Conservation (phyloP, 1,140 invertebrate species). For the Eumaeus atala region DNA sequence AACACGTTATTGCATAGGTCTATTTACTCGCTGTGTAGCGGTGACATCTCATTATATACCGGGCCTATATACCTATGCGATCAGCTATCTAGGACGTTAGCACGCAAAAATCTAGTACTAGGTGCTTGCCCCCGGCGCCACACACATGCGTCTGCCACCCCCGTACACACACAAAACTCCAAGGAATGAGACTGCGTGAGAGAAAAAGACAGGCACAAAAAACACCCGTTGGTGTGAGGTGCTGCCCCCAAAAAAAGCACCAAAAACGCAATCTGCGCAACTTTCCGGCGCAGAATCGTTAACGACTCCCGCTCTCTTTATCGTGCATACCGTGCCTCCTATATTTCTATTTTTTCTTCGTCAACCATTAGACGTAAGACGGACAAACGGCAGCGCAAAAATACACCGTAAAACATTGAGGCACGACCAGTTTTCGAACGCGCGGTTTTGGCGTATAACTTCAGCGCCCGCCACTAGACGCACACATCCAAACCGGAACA, state of each 20-base stretch:
- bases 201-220: slow-evolving; percentile 70
- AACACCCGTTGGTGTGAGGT: slow-evolving; percentile 68
- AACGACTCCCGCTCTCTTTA: slow-evolving; percentile 72
- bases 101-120: slow-evolving; percentile 70
- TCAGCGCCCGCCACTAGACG: slow-evolving; percentile 44
- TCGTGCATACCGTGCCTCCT: slow-evolving; percentile 68
- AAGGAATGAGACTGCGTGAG: slow-evolving; percentile 57
- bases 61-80: slow-evolving; percentile 41
- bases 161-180: slow-evolving; percentile 30
- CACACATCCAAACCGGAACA: slow-evolving; percentile 70
- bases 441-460: slow-evolving; percentile 40
- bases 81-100: slow-evolving; percentile 65
- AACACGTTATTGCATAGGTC: slow-evolving; percentile 56
- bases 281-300: slow-evolving; percentile 73
- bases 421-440: slow-evolving; percentile 24
- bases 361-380: slow-evolving; percentile 65
- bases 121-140: slow-evolving; percentile 53
- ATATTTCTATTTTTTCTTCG: slow-evolving; percentile 74
- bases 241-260: slow-evolving; percentile 72
- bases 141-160: slow-evolving; percentile 35
- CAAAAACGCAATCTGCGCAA: slow-evolving; percentile 73
- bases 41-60: slow-evolving; percentile 69
- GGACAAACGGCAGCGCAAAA: slow-evolving; percentile 28
- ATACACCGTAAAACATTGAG: slow-evolving; percentile 8
- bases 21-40: slow-evolving; percentile 55